phyloP scores from a whole-genome alignment of 2,797 vertebrate species.

The Pseudomugil tenellus region DNA sequence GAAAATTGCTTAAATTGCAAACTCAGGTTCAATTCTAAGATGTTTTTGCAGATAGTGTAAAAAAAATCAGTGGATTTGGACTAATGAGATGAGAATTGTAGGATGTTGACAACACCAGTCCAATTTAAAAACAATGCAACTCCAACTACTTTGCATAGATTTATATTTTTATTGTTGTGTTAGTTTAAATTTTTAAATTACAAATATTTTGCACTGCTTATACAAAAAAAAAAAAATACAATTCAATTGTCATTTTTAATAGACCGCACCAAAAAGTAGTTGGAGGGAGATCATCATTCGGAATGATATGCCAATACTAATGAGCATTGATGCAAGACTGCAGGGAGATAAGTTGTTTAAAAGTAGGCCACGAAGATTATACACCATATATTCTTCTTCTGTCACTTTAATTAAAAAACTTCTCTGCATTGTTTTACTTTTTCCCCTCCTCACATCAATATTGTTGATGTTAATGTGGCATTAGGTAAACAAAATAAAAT shows the following conservation, averaged over 20 bases:
- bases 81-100: background rate
- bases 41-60: background rate
- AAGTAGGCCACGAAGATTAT: slow-evolving; percentile 7
- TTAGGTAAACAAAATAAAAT: slow-evolving; percentile 2
- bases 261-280: slow-evolving; percentile 37
- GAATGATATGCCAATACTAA: slow-evolving; percentile 39
- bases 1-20: slow-evolving; percentile 5
- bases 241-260: slow-evolving; percentile 39
- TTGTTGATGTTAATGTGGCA: background rate
- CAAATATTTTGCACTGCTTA: slow-evolving; percentile 4
- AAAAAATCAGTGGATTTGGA: background rate
- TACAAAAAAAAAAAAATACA: slow-evolving; percentile 2
- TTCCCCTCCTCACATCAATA: background rate
- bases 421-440: background rate
- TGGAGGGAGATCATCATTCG: slow-evolving; percentile 41
- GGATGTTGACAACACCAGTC: background rate
- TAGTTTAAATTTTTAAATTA: slow-evolving; percentile 2
- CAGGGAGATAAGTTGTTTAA: slow-evolving; percentile 9
- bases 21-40: slow-evolving; percentile 6
- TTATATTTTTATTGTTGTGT: background rate
- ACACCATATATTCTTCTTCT: background rate
- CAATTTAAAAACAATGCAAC: slow-evolving; percentile 7
- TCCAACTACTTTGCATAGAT: background rate
- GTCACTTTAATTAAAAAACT: background rate
- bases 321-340: slow-evolving; percentile 10